phyloP scores from a whole-genome alignment of 2,797 vertebrate genomes.

The Propithecus deckenii region DNA sequence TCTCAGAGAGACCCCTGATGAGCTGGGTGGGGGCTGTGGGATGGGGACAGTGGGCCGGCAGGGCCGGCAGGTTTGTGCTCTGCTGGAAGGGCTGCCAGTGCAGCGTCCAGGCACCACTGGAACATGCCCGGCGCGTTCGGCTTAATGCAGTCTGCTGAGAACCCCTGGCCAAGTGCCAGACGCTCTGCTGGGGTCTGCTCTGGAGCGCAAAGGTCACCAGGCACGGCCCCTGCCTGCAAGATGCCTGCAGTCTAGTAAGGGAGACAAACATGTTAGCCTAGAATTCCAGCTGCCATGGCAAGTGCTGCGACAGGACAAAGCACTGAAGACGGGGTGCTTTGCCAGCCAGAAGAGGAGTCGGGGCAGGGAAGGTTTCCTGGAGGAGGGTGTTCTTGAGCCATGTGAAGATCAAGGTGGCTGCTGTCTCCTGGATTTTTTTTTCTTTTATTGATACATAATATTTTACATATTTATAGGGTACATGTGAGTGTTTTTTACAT shows the following conservation, averaged over 20 bases:
- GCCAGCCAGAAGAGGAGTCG: background rate
- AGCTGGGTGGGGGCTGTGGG: background rate
- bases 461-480: background rate
- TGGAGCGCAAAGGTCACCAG: background rate
- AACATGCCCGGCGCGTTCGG: background rate
- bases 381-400: background rate
- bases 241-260: background rate
- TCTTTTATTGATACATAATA: background rate
- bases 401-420: background rate
- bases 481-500: background rate
- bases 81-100: background rate
- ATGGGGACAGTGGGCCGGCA: accelerated
- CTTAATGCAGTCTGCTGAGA: background rate
- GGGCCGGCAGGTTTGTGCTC: background rate
- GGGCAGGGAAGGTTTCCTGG: background rate
- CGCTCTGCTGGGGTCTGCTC: background rate
- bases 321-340: background rate
- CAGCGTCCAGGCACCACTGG: background rate
- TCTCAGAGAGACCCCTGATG: background rate
- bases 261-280: background rate
- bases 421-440: background rate
- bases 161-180: background rate
- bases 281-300: background rate
- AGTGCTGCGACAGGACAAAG: background rate
- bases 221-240: background rate